Evolutionary conservation across 1,140 invertebrate genomes (phyloP).

Genomic region (Neotoxoptera formosana): DNA sequence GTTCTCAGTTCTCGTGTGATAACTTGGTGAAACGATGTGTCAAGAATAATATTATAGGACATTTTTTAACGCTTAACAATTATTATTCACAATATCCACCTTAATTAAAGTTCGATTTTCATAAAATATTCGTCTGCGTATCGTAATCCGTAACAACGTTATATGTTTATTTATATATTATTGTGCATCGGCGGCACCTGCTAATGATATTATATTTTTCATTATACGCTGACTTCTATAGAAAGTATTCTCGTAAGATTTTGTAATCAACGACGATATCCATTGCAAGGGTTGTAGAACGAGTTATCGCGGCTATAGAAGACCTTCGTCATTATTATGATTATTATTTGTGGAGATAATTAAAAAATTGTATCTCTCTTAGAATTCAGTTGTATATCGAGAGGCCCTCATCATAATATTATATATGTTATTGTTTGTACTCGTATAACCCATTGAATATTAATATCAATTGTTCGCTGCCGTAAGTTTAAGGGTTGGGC

Average conservation of each 20-base stretch:
- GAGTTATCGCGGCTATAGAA: background rate
- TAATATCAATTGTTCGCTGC: constrained; percentile 39
- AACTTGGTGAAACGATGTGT: no score
- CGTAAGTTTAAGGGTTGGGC: constrained; percentile 32
- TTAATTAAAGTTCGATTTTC: no score
- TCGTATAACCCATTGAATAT: constrained; percentile 24
- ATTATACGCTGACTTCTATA: background rate
- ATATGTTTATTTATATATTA: background rate
- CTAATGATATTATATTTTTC: background rate
- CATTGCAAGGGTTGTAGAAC: background rate
- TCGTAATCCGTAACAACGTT: background rate
- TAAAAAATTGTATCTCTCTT: constrained; percentile 5
- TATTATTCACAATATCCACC: no score
- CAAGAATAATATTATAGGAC: no score
- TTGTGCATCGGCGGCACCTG: background rate
- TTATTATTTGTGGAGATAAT: background rate
- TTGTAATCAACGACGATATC: constrained; percentile 15
- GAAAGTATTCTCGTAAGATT: background rate
- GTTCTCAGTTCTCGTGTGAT: no score
- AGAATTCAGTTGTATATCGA: background rate
- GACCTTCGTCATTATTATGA: background rate
- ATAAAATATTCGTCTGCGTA: no score
- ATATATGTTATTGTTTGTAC: background rate
- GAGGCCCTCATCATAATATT: background rate
- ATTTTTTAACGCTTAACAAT: no score